Base-by-base conservation (phyloP, 2,797 vertebrate species). In the Galaxias olidus region DNA sequence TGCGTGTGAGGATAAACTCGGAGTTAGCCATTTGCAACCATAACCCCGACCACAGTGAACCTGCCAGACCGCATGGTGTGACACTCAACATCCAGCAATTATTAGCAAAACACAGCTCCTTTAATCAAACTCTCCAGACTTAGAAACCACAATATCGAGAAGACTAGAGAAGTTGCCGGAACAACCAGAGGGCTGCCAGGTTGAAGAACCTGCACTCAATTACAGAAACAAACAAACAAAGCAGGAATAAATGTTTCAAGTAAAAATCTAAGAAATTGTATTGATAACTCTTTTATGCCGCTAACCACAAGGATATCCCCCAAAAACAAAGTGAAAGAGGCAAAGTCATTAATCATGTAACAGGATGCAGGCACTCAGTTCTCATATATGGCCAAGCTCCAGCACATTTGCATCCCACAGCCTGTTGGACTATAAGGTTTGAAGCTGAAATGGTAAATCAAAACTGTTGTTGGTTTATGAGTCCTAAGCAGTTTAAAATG, bases 311-410 rank as follows among this genome's bases (percentile, higher is more conserved):
- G 59, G 61, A 71, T 72, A 80, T 54, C 52, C 59, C 55, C 52
- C 75, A 66, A 63, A 63, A 63, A 54, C 30, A 57, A 45, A 77
- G 61, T 51, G 77, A 66, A 30, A 15, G 67, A 68, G 82, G 59
- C 59, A 62, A 77, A 63, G 68, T 66, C 79, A 85, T 88, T 81
- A 81, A 85, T 85, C 68, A 62, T 74, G 48, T 59, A 15, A 61
- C 59, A 62, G 66, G 52, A 80, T 72, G 52, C 52, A 53, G 61
- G 60, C 76, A 72, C 43, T 71, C 69, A 64, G 73, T 65, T 79
- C 66, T 82, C 72, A 85, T 41, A 74, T 75, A 65, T 71, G 49
- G 51, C 47, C 13, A 62, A 72, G 80, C 80, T 81, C 72, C 59
- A 43, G 10, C 3, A 14, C 45, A 47, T 10, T 47, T 47, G 9